A percentile compares a stretch with the other conserved stretches of the same genome.
Evolutionary conservation across 2,113 vertebrate species (phyloP).

Genomic region (Ciconia maguari): DNA sequence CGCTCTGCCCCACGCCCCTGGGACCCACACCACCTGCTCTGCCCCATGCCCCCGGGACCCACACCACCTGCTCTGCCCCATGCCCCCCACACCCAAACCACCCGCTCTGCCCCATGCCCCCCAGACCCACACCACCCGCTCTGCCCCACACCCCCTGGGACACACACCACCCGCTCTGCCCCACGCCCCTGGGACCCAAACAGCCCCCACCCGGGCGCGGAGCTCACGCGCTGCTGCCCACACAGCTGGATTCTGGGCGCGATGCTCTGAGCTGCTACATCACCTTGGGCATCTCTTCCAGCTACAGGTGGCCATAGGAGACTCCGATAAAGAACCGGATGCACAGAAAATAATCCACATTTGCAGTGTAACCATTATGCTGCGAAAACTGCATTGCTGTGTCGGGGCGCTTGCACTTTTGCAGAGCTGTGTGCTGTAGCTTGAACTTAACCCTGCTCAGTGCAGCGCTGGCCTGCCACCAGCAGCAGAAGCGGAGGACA

Average conservation of each 20-base stretch:
- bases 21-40: neutral
- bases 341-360: neutral
- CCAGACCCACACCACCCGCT: rapidly evolving
- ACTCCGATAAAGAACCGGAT: rapidly evolving
- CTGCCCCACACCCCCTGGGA: neutral
- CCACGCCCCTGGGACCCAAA: no score
- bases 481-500: rapidly evolving
- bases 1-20: neutral
- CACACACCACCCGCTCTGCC: neutral
- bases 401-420: rapidly evolving
- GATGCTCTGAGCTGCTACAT: neutral
- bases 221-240: rapidly evolving
- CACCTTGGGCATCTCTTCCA: neutral
- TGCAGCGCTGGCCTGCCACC: rapidly evolving
- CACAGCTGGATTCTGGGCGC: rapidly evolving
- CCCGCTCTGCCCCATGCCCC: neutral
- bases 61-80: rapidly evolving
- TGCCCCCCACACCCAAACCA: rapidly evolving
- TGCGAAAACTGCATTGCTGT: neutral
- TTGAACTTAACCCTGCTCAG: neutral
- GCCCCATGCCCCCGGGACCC: no score
- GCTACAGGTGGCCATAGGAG: neutral
- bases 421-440: neutral
- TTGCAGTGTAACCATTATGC: rapidly evolving
- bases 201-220: rapidly evolving